Conservation (phyloP, 2,113 vertebrate species). For the Eulemur rufifrons region DNA sequence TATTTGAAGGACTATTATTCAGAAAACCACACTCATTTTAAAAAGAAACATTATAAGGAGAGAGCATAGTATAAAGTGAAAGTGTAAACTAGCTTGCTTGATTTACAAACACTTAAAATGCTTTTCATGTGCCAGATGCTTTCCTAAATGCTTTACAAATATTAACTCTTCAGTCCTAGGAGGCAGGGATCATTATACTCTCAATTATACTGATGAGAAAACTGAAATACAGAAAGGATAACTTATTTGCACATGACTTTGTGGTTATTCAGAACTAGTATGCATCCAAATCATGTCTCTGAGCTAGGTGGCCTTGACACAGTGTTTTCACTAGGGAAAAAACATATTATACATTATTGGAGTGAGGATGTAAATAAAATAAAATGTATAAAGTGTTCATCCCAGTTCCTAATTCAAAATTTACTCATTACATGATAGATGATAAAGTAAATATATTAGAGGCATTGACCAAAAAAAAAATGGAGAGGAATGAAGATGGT, state of each 20-base stretch:
- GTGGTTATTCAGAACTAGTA: background rate
- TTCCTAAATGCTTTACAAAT: background rate
- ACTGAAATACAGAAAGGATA: background rate
- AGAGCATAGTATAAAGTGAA: background rate
- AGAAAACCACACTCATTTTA: background rate
- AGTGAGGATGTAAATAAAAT: background rate
- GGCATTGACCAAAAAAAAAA: background rate
- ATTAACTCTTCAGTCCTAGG: background rate
- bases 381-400: background rate
- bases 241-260: background rate
- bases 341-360: background rate
- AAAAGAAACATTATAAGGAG: background rate
- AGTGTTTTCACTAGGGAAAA: background rate
- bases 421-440: background rate
- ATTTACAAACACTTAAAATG: background rate
- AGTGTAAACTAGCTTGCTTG: background rate
- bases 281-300: background rate
- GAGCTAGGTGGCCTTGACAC: background rate
- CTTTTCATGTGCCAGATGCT: background rate
- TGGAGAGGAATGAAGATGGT: background rate
- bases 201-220: background rate
- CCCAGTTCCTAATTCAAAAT: background rate
- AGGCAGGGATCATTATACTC: background rate
- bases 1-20: background rate
- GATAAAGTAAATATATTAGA: constrained; percentile 24